Percentiles rank a stretch among this genome's conserved stretches.
phyloP scores from a whole-genome alignment of 30 jellyfish, hydroid and myxozoan genomes.

The Rhopilema esculentum region DNA sequence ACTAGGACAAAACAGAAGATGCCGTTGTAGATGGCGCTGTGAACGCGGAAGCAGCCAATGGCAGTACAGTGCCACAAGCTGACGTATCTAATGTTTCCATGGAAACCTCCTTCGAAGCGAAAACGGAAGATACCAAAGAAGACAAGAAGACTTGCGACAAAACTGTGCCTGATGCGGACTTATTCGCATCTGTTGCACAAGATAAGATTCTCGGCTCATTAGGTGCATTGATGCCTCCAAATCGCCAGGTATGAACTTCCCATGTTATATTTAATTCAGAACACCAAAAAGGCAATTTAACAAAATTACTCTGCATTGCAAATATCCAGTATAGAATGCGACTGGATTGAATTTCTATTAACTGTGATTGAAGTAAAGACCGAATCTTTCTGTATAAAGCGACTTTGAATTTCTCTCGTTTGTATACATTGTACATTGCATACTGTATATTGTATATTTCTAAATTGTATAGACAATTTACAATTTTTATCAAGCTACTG shows the following conservation, averaged over 20 bases:
- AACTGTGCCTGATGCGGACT: neutral
- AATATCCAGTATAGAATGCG: too few relatives aligned
- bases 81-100: neutral
- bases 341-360: too few relatives aligned
- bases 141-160: neutral
- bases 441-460: too few relatives aligned
- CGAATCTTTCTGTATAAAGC: too few relatives aligned
- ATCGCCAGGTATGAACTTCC: conserved; percentile 64
- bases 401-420: too few relatives aligned
- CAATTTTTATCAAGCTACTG: too few relatives aligned
- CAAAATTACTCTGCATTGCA: too few relatives aligned
- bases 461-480: too few relatives aligned
- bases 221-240: conserved; percentile 85
- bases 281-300: too few relatives aligned
- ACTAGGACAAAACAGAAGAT: neutral
- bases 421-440: too few relatives aligned
- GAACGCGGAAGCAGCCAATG: neutral
- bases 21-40: neutral
- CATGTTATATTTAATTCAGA: too few relatives aligned
- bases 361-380: too few relatives aligned
- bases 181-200: conserved; percentile 59
- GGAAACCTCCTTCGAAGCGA: neutral
- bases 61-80: neutral
- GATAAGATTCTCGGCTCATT: conserved; percentile 78
- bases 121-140: neutral